phyloP scores from a whole-genome alignment of 2,113 vertebrate genomes.

The Chiloscyllium plagiosum region DNA sequence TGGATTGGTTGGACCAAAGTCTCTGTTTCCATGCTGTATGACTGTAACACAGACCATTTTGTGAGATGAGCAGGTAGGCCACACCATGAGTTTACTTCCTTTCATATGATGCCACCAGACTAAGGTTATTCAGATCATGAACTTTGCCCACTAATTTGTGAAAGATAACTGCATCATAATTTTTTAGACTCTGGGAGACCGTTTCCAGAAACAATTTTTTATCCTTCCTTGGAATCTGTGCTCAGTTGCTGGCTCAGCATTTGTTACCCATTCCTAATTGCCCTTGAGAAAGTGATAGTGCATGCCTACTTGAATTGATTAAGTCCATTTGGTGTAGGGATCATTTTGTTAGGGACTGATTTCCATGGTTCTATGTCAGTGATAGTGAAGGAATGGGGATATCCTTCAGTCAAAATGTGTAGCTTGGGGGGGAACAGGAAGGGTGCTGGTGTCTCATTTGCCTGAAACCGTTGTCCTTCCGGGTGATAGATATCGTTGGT shows the following conservation, averaged over 20 bases:
- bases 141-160: neutral
- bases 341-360: neutral
- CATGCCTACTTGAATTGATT: neutral
- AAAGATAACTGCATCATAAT: neutral
- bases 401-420: neutral
- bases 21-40: no score
- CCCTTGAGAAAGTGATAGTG: neutral
- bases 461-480: neutral
- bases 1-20: no score
- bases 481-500: neutral
- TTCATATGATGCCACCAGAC: neutral
- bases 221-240: neutral
- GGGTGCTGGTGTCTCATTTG: neutral
- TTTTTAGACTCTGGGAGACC: neutral
- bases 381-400: neutral
- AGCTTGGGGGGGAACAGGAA: neutral
- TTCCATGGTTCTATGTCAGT: neutral
- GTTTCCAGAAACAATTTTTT: neutral
- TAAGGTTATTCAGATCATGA: neutral
- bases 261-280: neutral
- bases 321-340: neutral
- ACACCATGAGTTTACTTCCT: neutral
- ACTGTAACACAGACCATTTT: neutral
- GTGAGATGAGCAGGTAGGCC: neutral
- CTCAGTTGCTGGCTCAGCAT: neutral